A percentile compares a stretch with the other conserved stretches of the same genome.
These are phyloP conservation scores for Phalacrocorax aristotelis DNA, from an alignment of 2,113 vertebrate species.

Conservation along the genomic window DNA sequence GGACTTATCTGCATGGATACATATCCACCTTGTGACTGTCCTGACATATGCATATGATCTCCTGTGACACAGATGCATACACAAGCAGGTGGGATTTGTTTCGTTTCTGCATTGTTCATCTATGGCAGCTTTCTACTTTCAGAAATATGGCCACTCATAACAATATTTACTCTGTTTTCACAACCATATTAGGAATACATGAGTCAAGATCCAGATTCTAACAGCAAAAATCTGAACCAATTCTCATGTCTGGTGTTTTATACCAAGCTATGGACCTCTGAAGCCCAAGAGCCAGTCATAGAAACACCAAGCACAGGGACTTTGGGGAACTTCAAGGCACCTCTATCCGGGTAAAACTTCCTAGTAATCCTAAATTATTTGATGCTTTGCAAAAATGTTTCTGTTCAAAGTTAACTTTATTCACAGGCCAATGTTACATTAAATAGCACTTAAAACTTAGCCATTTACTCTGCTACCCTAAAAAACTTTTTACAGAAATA, in stretches of 20 bases:
- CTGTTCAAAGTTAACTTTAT: background rate
- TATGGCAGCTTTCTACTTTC: background rate
- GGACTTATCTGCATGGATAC: background rate
- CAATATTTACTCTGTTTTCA: background rate
- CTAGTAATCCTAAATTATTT: background rate
- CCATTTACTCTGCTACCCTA: slow-evolving; percentile 44
- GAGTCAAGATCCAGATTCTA: background rate
- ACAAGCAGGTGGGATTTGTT: background rate
- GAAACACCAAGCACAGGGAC: background rate
- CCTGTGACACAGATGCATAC: background rate
- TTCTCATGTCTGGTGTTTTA: background rate
- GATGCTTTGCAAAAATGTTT: background rate
- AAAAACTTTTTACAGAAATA: slow-evolving; percentile 69
- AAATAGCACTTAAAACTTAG: background rate
- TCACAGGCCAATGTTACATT: background rate
- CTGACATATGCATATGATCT: background rate
- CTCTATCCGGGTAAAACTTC: background rate
- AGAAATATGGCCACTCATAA: background rate
- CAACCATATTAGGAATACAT: background rate
- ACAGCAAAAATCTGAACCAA: background rate
- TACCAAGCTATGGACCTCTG: background rate
- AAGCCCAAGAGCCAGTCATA: background rate
- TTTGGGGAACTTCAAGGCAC: background rate
- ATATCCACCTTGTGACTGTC: background rate
- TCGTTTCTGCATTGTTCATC: background rate